Evolutionary conservation across 2,113 vertebrate genomes (phyloP), one percentile per base, ranked within the genome.

Genomic region (Fregetta grallaria): DNA sequence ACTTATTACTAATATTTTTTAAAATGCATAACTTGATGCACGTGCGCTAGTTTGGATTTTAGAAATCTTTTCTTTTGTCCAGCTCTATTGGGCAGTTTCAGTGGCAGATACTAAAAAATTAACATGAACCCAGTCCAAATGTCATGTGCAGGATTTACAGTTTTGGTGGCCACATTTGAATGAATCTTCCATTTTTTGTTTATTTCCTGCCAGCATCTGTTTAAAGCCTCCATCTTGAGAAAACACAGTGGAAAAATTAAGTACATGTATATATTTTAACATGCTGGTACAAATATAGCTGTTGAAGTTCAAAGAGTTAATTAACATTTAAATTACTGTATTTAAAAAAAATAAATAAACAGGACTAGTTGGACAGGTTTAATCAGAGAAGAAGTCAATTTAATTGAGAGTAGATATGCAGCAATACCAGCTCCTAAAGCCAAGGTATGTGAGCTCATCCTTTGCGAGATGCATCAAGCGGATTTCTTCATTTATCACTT

Each of bases 301-400:
- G 17, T 80, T 90, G 66, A 76, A 66, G 42, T 94, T 96, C 82
- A 85, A 82, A 88, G 86, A 76, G 15, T 66, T 94, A 76, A 93
- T 74, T 93, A 90, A 59, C 50, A 71, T 83, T 86, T 79, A 79
- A 91, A 90, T 85, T 34, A 79, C 36, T 22, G 12, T 32, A 2
- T 75, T 80, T 58, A 6, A 40, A 58, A 81, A 68, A 30, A 38
- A 55, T 6, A 38, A 56, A 65, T 25, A 73, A 96, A 81, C 70
- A 76, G 21, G 56, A 95, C 88, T 59, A 77, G 95, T 63, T 77
- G 78, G 86, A 45, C 95, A 80, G 90, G 94, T 96, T 96, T 93
- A 63, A 83, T 83, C 25, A 77, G 50, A 86, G 68, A 78, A 94
- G 49, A 42, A 59, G 67, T 16, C 21, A 59, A 16, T 44, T 82